These are phyloP conservation scores for Spinibarbus caldwelli DNA, from an alignment of 2,797 vertebrate genomes.

Conservation along the genomic window DNA sequence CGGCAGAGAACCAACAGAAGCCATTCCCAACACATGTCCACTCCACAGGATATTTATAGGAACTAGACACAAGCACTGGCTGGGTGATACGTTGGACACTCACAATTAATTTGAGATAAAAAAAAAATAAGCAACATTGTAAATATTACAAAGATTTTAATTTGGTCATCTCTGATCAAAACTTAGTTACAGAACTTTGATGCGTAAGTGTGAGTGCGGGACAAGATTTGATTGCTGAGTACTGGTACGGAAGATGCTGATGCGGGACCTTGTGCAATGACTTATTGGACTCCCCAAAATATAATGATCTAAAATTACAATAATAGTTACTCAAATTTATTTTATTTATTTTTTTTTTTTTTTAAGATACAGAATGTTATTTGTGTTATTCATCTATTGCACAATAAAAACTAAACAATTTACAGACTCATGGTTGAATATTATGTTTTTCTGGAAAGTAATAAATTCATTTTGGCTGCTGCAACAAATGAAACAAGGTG, in stretches of 20 bases:
- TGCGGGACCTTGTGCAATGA: neutral
- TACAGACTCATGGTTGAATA: neutral
- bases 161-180: neutral
- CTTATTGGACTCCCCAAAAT: neutral
- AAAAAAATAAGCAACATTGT: neutral
- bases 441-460: too few species aligned
- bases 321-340: neutral
- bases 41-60: neutral
- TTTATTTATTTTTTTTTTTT: too few species aligned
- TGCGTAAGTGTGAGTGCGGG: neutral
- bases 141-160: neutral
- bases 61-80: neutral
- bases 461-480: neutral
- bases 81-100: neutral
- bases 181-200: neutral
- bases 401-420: neutral
- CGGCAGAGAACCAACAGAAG: constrained; percentile 19
- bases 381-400: neutral
- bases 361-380: neutral
- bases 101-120: neutral
- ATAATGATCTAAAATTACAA: neutral
- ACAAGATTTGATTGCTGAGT: neutral
- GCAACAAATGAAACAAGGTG: neutral
- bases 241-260: neutral
- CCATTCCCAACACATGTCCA: constrained; percentile 33